Evolutionary conservation across 2,888 invertebrate species (phyloP).

Genomic region (Byasa hedistus): DNA sequence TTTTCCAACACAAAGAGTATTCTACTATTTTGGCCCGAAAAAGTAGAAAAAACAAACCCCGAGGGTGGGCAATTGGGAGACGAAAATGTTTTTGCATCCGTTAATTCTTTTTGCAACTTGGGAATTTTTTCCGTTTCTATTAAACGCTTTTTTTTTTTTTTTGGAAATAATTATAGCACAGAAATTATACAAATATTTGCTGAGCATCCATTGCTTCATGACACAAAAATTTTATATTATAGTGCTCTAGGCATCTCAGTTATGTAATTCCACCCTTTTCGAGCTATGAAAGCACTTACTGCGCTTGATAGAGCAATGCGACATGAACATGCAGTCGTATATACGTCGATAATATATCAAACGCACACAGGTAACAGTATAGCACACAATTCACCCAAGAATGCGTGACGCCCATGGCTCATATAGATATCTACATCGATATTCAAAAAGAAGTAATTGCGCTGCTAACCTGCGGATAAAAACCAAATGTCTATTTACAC

Average conservation of each 20-base stretch:
- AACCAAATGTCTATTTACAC: background rate
- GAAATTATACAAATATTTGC: background rate
- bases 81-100: background rate
- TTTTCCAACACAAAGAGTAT: background rate
- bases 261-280: slow-evolving; percentile 38
- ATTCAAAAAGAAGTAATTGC: too few species aligned
- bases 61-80: too few species aligned
- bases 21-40: background rate
- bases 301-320: slow-evolving; percentile 30
- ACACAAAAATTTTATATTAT: background rate
- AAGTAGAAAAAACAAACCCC: background rate
- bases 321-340: slow-evolving; percentile 31
- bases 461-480: background rate
- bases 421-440: background rate
- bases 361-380: background rate
- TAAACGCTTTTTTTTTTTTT: background rate
- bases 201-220: background rate
- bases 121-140: background rate
- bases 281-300: slow-evolving; percentile 30
- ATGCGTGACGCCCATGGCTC: background rate
- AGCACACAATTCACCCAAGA: background rate
- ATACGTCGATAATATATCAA: background rate
- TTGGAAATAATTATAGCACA: background rate
- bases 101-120: background rate
- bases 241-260: slow-evolving; percentile 32